Base-by-base conservation (phyloP, 2,888 invertebrate species). In the Folsomia manolachei region DNA sequence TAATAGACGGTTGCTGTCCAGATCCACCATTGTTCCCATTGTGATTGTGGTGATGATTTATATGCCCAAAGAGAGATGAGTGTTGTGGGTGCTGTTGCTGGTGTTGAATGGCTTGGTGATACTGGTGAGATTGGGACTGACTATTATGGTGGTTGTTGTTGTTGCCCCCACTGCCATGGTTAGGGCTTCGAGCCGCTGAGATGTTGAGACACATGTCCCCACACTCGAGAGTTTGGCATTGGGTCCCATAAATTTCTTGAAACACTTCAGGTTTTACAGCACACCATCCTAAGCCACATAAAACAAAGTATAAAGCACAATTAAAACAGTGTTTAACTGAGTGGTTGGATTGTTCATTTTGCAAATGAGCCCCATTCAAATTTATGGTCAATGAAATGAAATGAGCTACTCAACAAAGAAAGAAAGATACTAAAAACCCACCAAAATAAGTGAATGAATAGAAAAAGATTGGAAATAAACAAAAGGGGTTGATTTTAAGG, bases 211-310 rank as follows among this genome's bases (percentile, higher is more conserved):
- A 85, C 24, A 85, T 78, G 79, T 85, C 85, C 11, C 83, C 82
- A 21, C 82, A 82, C 73, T 83, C 83, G 64, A 86, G 79, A 23
- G 80, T 80, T 53, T 81, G 82, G 78, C 85, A 85, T 1, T 83
- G 83, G 67, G 84, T 82, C 21, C 84, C 84, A 82, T 84, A 85
- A 53, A 83, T 81, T 76, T 82, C 82, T n/a, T 81, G 82, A 61
- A 84, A 84, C 73, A 82, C 81, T 61, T 82, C 82, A 1, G 84
- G 84, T 68, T 82, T 82, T 19, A 83, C 82, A 2, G 85, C 84
- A 69, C 84, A 84, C 85, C 85, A 85, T 53, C 85, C 85, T 84
- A 78, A n/a, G n/a, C n/a, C 1, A 76, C 75, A 24, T 61, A 51
- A 27, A 21, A 65, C 21, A 19, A 1, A 53, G n/a, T 14, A 21